Base-by-base conservation (phyloP, 2,888 invertebrate genomes). In the Mechanitis mazaeus region DNA sequence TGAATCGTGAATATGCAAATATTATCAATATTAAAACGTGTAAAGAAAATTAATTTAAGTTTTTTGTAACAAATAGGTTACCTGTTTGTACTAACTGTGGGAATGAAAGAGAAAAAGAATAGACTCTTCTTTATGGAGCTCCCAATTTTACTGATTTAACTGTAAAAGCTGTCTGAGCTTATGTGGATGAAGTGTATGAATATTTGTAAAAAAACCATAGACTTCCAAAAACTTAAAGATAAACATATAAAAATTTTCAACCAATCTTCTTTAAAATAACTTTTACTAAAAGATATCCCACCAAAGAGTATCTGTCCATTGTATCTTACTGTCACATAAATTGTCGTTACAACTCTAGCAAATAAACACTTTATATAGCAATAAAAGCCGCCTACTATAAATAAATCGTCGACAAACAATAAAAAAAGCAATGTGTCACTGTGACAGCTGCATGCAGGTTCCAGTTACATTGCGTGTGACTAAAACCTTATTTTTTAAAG, bases 1-100 rank as follows among this genome's bases (percentile, higher is more conserved):
- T 28, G 45, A n/a, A 31, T 42, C 38, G 28, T 60, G 64, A 58
- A 31, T 58, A 64, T 60, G 60, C 53, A 46, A 64, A 64, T 64
- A 53, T 56, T 55, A 60, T 64, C 59, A 63, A 60, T 60, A 61
- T 60, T 53, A 60, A 53, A 20, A 60, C 63, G 59, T 63, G 59
- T 56, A 9, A 31, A n/a, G 59, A 53, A 59, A 33, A 54, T 54
- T 20, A 63, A 63, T 59, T 45, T 55, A 55, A 7, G 42, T 9
- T 31, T 56, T 54, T 33, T 54, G 45, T 35, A 35, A 35, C 1
- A 35, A 35, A 35, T 35, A 35, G 35, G 35, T 11, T n/a, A 50
- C 28, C 2, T 28, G 3, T 47, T 47, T 28, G 7, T 31, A 50
- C 31, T 9, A 31, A 50, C 31, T 50, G 9, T 31, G 28, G 31